phyloP scores from a whole-genome alignment of 2,113 vertebrate genomes.

The Terrapene triunguis region DNA sequence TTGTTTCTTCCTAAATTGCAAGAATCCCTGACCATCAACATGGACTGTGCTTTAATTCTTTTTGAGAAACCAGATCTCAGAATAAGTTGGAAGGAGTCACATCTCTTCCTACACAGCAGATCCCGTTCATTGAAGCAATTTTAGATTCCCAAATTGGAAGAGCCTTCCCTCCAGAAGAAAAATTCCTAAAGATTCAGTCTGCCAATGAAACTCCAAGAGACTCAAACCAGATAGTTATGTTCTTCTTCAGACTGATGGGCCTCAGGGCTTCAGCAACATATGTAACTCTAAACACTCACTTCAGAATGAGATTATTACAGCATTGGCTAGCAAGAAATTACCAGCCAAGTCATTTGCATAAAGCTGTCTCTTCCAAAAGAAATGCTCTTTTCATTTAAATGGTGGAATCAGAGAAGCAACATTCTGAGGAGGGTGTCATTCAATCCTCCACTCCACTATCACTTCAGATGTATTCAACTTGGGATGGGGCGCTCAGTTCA shows the following conservation, averaged over 20 bases:
- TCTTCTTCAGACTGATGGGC: not conserved
- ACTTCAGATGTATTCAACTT: not conserved
- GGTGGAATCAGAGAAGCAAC: no score
- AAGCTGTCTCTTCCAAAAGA: no score
- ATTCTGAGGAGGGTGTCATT: no score
- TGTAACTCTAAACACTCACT: not conserved
- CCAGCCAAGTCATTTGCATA: not conserved
- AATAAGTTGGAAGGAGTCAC: not conserved
- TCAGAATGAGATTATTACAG: not conserved
- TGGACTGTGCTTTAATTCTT: not conserved
- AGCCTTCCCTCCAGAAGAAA: not conserved
- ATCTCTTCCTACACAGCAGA: not conserved
- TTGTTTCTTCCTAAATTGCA: no score
- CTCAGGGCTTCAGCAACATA: not conserved
- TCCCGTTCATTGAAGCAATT: not conserved
- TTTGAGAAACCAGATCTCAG: not conserved
- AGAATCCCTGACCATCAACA: not conserved
- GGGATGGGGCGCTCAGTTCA: not conserved
- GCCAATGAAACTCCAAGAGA: not conserved
- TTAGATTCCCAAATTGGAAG: not conserved
- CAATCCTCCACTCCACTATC: no score
- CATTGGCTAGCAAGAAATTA: not conserved
- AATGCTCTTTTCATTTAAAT: no score
- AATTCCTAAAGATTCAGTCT: not conserved
- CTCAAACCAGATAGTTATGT: not conserved